These are phyloP conservation scores for Xylocampa areola DNA, from an alignment of 2,888 invertebrate species.

Conservation along the genomic window DNA sequence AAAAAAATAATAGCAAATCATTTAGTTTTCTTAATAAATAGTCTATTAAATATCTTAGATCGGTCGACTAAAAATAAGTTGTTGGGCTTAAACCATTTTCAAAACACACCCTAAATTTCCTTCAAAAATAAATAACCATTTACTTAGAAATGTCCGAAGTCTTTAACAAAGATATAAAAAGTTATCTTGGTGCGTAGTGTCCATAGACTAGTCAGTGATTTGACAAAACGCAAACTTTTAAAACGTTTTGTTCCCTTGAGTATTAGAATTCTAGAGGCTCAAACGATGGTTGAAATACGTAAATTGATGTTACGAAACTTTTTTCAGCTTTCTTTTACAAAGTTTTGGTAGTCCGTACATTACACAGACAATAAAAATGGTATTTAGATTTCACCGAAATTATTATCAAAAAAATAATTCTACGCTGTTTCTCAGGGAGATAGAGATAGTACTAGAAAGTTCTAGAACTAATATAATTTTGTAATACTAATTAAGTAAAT, in stretches of 20 bases:
- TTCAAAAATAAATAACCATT: too few species aligned
- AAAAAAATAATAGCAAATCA: too few species aligned
- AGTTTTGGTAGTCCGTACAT: constrained; percentile 32
- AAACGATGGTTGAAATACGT: constrained; percentile 28
- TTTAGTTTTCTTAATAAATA: too few species aligned
- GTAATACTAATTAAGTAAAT: too few species aligned
- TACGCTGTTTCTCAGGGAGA: not conserved
- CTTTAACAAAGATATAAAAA: constrained; percentile 9
- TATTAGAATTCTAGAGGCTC: constrained; percentile 54
- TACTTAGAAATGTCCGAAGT: too few species aligned
- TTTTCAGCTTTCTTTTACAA: constrained; percentile 42
- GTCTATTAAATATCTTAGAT: too few species aligned
- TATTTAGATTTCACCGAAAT: constrained; percentile 22
- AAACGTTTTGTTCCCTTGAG: constrained; percentile 49
- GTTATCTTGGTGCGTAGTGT: constrained; percentile 1
- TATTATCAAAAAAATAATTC: not conserved
- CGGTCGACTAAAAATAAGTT: too few species aligned
- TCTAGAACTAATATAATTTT: too few species aligned
- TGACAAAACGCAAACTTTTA: constrained; percentile 50
- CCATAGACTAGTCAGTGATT: constrained; percentile 30
- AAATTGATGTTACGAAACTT: constrained; percentile 60
- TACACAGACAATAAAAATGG: constrained; percentile 26
- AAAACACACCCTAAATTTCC: too few species aligned
- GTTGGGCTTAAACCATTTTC: too few species aligned
- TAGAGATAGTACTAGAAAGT: too few species aligned